phyloP scores from a whole-genome alignment of 2,888 invertebrate genomes.

The Brachypterus glaber region DNA sequence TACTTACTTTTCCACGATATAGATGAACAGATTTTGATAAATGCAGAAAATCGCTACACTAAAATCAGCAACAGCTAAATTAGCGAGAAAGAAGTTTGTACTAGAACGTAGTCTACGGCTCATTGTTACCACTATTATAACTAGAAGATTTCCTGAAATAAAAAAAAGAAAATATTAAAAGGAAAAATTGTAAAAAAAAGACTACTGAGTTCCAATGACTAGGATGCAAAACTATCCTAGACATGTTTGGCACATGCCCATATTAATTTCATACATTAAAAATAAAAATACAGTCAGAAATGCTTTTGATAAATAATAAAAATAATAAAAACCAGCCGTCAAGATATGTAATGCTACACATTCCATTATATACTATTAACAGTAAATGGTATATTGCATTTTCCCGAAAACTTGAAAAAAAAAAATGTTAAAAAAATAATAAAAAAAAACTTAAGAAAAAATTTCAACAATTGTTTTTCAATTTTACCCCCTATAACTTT shows the following conservation, averaged over 20 bases:
- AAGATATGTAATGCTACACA: no score
- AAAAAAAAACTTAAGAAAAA: no score
- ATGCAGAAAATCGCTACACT: constrained; percentile 90
- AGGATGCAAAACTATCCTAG: no score
- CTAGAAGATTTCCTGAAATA: constrained; percentile 73
- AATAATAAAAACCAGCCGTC: background rate
- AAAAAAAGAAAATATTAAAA: constrained; percentile 6
- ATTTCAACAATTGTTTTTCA: no score
- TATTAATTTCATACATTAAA: background rate
- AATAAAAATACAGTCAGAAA: background rate
- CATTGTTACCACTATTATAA: constrained; percentile 74
- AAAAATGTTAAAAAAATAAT: no score
- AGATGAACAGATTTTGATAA: constrained; percentile 77
- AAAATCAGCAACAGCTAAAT: constrained; percentile 82
- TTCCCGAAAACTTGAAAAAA: no score
- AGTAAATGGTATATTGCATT: no score
- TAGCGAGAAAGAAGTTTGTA: constrained; percentile 86
- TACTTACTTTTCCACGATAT: constrained; percentile 54
- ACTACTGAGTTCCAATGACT: no score
- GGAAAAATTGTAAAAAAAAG: background rate
- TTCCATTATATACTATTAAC: no score
- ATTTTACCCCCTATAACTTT: no score
- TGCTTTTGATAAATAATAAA: background rate
- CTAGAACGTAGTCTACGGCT: constrained; percentile 76
- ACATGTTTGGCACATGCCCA: background rate